Base-by-base conservation (phyloP, 1,140 invertebrate genomes). In the Hyposmocoma kahamanoa region DNA sequence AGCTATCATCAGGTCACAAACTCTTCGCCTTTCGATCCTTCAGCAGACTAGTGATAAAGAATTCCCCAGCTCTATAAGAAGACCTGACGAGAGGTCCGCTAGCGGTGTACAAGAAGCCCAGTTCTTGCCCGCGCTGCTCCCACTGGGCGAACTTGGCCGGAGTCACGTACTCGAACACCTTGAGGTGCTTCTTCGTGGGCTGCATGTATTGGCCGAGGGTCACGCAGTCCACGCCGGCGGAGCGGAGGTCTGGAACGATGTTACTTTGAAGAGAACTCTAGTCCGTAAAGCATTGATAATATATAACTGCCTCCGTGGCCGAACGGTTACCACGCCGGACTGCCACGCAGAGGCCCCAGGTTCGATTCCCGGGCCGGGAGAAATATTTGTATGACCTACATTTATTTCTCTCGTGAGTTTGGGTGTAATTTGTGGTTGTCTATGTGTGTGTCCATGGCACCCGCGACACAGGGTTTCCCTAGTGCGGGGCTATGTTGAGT, bases 151-250 rank as follows among this genome's bases (percentile, higher is more conserved):
- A 99, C 84, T 97, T 98, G 56, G 95, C 94, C 0, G 98, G 98
- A 0, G 96, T 98, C 0, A 99, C 94, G 86, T 99, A 99, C 81
- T 99, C 98, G 42, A 95, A 93, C 0, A 99, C 97, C 28, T 97
- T 97, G 3, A 99, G 86, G 87, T 99, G 98, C 42, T 92, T 89
- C 74, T 98, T 99, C 1, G 98, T 99, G 0, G 98, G 98, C 79
- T 99, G 98, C 97, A 99, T 99, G 78, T 99, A 99, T 78, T 99
- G 98, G 0, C 98, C 98, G 5, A 99, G 86, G 1, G 98, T 99
- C 0, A 99, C 64, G 79, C 97, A 98, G 73, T 99, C 97, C 0
- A 99, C 98, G 20, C 92, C 93, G 22, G 87, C 91, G 13, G 84
- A 72, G 50, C 92, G 87, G 3, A 98, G 81, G 88, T 98, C 96